phyloP scores from a whole-genome alignment of 1,140 invertebrate genomes.

The Notospermus geniculatus region DNA sequence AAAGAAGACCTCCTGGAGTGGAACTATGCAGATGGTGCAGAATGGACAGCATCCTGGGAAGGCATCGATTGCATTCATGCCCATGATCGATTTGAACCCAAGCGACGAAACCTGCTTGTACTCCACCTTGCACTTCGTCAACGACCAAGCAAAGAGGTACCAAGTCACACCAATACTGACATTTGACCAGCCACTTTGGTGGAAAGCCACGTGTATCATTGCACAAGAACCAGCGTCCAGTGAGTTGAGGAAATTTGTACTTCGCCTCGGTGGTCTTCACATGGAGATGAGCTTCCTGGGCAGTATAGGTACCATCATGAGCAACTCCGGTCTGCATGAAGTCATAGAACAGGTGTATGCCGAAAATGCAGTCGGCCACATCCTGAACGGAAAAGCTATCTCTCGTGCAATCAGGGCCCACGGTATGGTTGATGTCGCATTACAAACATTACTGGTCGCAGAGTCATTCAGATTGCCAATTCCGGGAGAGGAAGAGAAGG shows the following conservation, averaged over 20 bases:
- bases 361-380: conserved; percentile 20
- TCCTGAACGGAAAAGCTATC: conserved; percentile 24
- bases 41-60: background rate
- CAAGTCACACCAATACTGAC: conserved; percentile 13
- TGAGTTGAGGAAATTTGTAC: conserved; percentile 3
- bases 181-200: too few relatives aligned
- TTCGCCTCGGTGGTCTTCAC: conserved; percentile 26
- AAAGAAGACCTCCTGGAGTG: too few relatives aligned
- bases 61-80: background rate
- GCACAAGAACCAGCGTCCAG: conserved; percentile 9
- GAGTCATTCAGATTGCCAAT: background rate
- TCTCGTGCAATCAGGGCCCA: conserved; percentile 21
- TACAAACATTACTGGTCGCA: conserved; percentile 14
- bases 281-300: conserved; percentile 25
- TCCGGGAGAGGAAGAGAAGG: background rate
- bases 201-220: conserved; percentile 14
- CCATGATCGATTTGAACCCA: conserved; percentile 3
- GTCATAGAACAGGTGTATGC: conserved; percentile 26
- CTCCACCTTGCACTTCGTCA: background rate
- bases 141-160: background rate
- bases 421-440: conserved; percentile 17
- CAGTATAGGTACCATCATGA: conserved; percentile 24
- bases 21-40: background rate
- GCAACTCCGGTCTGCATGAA: conserved; percentile 22
- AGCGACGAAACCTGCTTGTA: too few relatives aligned